These are phyloP conservation scores for Zaprionus camerounensis DNA, from an alignment of 1,140 invertebrate species.

Conservation along the genomic window DNA sequence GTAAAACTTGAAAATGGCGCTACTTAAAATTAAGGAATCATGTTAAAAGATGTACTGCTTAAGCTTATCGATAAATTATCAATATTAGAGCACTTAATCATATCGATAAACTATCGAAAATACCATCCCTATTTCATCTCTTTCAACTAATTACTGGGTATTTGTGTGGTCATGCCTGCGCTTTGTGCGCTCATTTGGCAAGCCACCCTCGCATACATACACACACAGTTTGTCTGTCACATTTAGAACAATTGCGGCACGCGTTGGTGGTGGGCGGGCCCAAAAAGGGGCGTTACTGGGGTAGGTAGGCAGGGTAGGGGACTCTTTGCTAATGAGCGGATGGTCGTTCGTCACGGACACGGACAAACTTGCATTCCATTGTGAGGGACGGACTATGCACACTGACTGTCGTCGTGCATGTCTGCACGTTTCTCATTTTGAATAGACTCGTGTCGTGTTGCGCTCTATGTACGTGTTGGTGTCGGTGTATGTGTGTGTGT, in stretches of 20 bases:
- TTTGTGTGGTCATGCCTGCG: not conserved
- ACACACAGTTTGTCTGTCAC: slow-evolving; percentile 24
- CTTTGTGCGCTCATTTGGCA: slow-evolving; percentile 19
- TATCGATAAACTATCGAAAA: not conserved
- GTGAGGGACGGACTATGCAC: slow-evolving; percentile 8
- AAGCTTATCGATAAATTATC: not conserved
- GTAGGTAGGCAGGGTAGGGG: slow-evolving; percentile 17
- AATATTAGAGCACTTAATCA: too few species aligned
- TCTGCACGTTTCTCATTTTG: slow-evolving; percentile 65
- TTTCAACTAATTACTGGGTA: slow-evolving; percentile 11
- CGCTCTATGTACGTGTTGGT: slow-evolving; percentile 10
- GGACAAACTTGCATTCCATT: slow-evolving; percentile 44
- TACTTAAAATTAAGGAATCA: too few species aligned
- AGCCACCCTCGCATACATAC: slow-evolving; percentile 12
- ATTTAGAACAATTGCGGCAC: slow-evolving; percentile 54
- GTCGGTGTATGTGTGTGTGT: not conserved
- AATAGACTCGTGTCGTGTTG: slow-evolving; percentile 33
- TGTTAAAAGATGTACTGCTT: too few species aligned
- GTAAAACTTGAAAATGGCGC: too few species aligned
- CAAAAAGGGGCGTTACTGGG: not conserved
- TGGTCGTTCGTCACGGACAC: slow-evolving; percentile 55
- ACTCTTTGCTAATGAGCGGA: slow-evolving; percentile 71
- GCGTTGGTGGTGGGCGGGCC: slow-evolving; percentile 4
- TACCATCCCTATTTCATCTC: not conserved
- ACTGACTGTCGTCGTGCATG: slow-evolving; percentile 44